Evolutionary conservation across 2,797 vertebrate genomes (phyloP), one percentile per base, ranked within the genome.

Genomic region (Yasuhikotakia modesta): DNA sequence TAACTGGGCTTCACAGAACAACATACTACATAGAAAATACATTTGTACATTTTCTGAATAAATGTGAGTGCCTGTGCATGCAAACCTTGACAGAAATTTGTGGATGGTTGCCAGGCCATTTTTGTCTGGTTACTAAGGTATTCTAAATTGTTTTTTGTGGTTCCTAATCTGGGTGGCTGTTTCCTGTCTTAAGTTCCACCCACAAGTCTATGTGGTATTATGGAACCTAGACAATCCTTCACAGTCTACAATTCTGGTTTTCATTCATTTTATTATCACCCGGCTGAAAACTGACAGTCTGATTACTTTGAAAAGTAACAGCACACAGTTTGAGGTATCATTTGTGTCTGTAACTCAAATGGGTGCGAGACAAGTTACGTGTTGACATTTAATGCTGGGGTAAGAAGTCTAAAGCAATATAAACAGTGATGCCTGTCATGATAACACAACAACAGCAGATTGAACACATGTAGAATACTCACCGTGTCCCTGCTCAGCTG

Each of bases 401-500:
- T 35, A 35, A 35, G 35, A 32, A 5, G 32, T 35, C 5, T 35
- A 2, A 5, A 35, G 32, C 32, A 35, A 35, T 35, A 1, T 50
- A 11, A 70, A 19, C 19, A 24, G 50, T 30, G 57, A 35, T 30
- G 43, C 61, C 24, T 50, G 4, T 1, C 5, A 17, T 22, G 50
- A 48, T 5, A 71, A 55, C 60, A n/a, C 2, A 61, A 10, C 14
- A 64, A 46, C 16, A 17, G 57, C 7, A 45, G 22, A 32, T 27
- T 27, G 19, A 27, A 43, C 2, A 43, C 39, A 43, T 19, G 58
- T 14, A 21, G 7, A 10, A 30, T 6, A 64, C 92, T 87, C 90
- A 99, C 97, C 92, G 0, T 95, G 93, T 2, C 96, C 97, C 14
- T 96, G 95, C 32, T 99, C 97, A 86, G 96, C 96, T 0, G 95